Evolutionary conservation across 2,888 invertebrate genomes (phyloP).

Genomic region (Epinotia demarniana): DNA sequence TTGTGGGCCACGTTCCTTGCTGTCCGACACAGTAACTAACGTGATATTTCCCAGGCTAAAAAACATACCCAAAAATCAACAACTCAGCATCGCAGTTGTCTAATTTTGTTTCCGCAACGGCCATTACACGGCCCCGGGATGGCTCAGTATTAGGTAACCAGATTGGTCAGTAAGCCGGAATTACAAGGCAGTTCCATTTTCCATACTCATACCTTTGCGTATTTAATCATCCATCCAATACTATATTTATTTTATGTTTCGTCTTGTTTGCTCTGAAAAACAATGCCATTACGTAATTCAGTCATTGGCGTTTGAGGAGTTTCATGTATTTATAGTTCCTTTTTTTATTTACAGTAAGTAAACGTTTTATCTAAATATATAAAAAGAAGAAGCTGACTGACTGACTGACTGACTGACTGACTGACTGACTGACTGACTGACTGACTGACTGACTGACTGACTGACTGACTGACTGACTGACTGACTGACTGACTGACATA

Average conservation of each 20-base stretch:
- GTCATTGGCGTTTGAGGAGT: not conserved
- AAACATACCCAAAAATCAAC: not conserved
- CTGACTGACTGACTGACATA: too few species aligned
- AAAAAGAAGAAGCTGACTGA: too few species aligned
- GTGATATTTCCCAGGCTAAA: too few species aligned
- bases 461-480: too few species aligned
- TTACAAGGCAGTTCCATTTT: conserved; percentile 14
- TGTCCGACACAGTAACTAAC: too few species aligned
- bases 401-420: too few species aligned
- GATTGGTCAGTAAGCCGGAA: conserved; percentile 23
- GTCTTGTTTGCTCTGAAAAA: not conserved
- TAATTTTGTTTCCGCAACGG: not conserved
- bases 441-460: too few species aligned
- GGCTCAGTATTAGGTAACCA: conserved; percentile 9
- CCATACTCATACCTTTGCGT: not conserved
- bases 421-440: too few species aligned
- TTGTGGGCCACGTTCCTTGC: too few species aligned
- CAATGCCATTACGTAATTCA: not conserved
- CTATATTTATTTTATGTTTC: not conserved
- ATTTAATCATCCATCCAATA: not conserved
- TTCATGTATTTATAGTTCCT: too few species aligned
- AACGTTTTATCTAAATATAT: too few species aligned
- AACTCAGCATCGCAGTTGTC: not conserved
- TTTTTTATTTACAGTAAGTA: too few species aligned
- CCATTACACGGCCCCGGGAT: conserved; percentile 1